Evolutionary conservation across 2,888 invertebrate species (phyloP), one percentile per base, ranked within the genome.

Genomic region (Eristalinus sepulchralis): DNA sequence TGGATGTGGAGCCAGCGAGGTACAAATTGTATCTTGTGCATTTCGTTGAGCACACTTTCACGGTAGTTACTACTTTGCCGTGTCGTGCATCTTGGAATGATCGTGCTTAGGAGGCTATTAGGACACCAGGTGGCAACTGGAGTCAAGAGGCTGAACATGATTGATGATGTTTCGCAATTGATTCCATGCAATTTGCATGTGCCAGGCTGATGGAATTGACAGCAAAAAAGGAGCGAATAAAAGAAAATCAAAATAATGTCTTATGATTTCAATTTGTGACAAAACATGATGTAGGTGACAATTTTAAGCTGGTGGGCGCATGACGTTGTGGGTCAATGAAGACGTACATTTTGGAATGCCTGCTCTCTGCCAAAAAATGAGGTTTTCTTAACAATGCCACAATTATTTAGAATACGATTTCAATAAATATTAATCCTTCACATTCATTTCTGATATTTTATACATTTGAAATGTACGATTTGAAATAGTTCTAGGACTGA

Each of bases 41-140:
- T 10, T 60, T 60, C 60, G 24, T 31, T n/a, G 59, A 55, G 27
- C 53, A 39, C 62, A 72, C 81, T 85, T 81, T 84, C 83, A 75
- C 79, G 55, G 60, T 11, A 57, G 24, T 57, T 57, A 11, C 22
- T 11, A 57, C 57, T 17, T 17, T 17, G 17, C 47, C 47, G 17
- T 47, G 47, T 17, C 47, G 17, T 47, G 47, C 17, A 47, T 6
- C 17, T 17, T 47, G 47, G 17, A 17, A 6, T 47, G 4, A 6
- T 47, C 17, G 47, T 47, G 47, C n/a, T 1, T 4, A 39, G n/a
- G 13, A 63, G 9, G n/a, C 24, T n/a, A 17, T 34, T 2, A 39
- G 63, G 39, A 17, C 55, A 57, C 24, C 63, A 64, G 27, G 39
- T 66, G 59, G 9, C 2, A 39, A 33, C 9, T 5, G 33, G 17